phyloP scores from a whole-genome alignment of 23 tunicate genomes.

The Halocynthia aurantium region DNA sequence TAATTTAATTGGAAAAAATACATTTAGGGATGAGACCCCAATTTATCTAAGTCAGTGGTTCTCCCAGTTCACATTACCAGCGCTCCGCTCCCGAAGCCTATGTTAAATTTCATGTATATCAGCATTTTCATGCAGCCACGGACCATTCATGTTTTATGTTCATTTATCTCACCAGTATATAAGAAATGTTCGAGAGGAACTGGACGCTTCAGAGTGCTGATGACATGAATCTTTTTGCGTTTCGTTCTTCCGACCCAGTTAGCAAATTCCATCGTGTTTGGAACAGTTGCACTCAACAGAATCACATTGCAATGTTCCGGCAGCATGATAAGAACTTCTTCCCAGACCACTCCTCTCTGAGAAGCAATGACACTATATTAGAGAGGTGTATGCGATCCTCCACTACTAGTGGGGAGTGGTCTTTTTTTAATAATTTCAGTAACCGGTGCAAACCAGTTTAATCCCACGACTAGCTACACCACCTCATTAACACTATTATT shows the following conservation, averaged over 20 bases:
- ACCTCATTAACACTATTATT: not conserved
- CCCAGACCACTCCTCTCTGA: slow-evolving; percentile 98
- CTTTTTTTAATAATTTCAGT: too few species aligned
- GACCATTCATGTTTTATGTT: too few species aligned
- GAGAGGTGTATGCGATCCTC: not conserved
- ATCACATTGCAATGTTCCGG: slow-evolving; percentile 90
- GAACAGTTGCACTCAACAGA: slow-evolving; percentile 91
- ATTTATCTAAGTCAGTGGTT: too few species aligned
- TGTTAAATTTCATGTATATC: too few species aligned
- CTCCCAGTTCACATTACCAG: too few species aligned
- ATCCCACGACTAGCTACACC: not conserved
- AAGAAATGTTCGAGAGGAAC: slow-evolving; percentile 89
- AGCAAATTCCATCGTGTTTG: slow-evolving; percentile 93
- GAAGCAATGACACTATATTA: not conserved
- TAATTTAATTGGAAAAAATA: too few species aligned
- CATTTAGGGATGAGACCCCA: too few species aligned
- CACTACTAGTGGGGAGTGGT: not conserved
- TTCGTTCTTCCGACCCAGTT: slow-evolving; percentile 94
- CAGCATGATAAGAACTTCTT: slow-evolving; percentile 95
- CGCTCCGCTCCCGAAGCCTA: too few species aligned
- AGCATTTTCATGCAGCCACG: too few species aligned
- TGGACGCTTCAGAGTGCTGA: slow-evolving; percentile 86
- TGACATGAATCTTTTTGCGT: slow-evolving; percentile 81
- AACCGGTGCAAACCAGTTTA: too few species aligned
- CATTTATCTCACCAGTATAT: slow-evolving; percentile 57